Evolutionary conservation across 92 coral and sea anemone genomes (phyloP), one percentile per base, ranked within the genome.

Genomic region (Parazoanthus swiftii): DNA sequence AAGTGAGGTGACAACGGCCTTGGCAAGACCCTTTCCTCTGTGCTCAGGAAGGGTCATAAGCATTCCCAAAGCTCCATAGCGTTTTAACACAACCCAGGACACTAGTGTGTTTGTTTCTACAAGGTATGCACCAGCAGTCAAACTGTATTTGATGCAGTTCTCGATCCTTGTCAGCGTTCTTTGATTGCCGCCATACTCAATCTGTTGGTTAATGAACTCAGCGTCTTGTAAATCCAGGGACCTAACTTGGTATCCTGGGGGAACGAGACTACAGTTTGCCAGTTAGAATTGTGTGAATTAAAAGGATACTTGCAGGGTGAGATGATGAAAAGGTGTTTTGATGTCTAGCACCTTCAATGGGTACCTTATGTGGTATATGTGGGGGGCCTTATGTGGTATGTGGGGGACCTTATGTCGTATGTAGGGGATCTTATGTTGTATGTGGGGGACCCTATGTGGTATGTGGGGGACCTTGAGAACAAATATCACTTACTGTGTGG

Each of bases 11-110:
- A 80, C 67, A 7, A 86, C 82, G 70, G 89, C 81, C 51, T 72
- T 86, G 5, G 92, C 92, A 25, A 90, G 79, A 38, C 92, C 92
- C 56, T 66, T 73, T 37, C 72, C 38, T 14, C 92, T 82, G 80
- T 90, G 87, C 6, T 37, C 72, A 25, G 86, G 82, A 1, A 70
- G 65, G 3, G 92, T 90, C 36, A 68, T 65, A 1, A 90, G 76
- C 79, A 86, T 51, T 6, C 82, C 75, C 29, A 90, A n/a, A 26
- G 46, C 51, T 6, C 92, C 92, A 43, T 72, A 51, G 74, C 88
- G 66, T 10, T 23, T 18, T 50, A 90, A 11, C 4, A 90, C 21
- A 9, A 26, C 86, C 92, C 92, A 90, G 8, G 89, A 50, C 72
- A 81, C 92, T 18, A 90, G 90, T 33, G 73, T 42, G 79, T 86